Evolutionary conservation across 2,888 invertebrate genomes (phyloP).

Genomic region (Drosophila picticornis): DNA sequence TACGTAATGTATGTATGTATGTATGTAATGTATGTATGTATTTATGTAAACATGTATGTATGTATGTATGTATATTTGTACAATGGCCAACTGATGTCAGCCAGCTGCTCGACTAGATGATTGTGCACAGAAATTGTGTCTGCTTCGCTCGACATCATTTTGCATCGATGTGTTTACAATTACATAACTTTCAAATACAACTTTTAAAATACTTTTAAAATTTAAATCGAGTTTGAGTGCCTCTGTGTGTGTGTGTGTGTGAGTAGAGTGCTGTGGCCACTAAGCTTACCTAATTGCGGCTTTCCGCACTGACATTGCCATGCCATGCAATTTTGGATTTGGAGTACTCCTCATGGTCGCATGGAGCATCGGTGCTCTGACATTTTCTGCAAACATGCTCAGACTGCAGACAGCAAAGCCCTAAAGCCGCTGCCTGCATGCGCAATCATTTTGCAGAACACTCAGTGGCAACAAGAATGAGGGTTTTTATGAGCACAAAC

Average conservation of each 20-base stretch:
- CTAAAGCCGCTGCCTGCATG: not conserved
- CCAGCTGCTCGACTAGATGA: slow-evolving; percentile 6
- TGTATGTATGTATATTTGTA: not conserved
- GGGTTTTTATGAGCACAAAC: slow-evolving; percentile 27
- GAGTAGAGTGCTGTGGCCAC: slow-evolving; percentile 12
- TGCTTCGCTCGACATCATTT: slow-evolving; percentile 6
- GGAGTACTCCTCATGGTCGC: slow-evolving; percentile 4
- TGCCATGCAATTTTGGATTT: slow-evolving; percentile 40
- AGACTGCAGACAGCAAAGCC: not conserved
- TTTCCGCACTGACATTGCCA: slow-evolving; percentile 57
- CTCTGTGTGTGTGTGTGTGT: not conserved
- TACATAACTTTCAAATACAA: not conserved
- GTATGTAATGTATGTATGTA: not conserved
- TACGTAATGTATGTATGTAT: not conserved
- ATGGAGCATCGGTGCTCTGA: not conserved
- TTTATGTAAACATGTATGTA: not conserved
- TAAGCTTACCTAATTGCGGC: slow-evolving; percentile 61
- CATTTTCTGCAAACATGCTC: not conserved
- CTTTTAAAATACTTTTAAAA: slow-evolving; percentile 1
- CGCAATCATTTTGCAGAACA: slow-evolving; percentile 33
- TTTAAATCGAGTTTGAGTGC: not conserved
- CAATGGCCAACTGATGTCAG: not conserved
- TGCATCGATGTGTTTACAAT: not conserved
- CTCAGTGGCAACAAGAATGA: slow-evolving; percentile 31
- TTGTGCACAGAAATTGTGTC: slow-evolving; percentile 21